phyloP scores from a whole-genome alignment of 2,888 invertebrate genomes.

The Heliconius cydno region DNA sequence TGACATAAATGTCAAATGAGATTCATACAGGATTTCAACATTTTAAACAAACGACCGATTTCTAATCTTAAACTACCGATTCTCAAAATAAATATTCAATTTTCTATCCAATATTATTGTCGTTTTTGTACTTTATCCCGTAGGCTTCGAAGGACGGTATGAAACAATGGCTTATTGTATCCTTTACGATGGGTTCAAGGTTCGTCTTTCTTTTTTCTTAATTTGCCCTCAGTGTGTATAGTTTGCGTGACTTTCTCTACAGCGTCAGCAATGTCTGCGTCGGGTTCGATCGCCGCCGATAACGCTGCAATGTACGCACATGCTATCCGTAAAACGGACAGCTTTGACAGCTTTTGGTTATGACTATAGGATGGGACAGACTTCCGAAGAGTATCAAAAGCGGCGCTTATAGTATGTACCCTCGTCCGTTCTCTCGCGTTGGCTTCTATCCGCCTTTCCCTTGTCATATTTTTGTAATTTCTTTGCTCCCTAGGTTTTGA shows the following conservation, averaged over 20 bases:
- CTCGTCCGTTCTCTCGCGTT: constrained; percentile 96
- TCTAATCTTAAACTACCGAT: constrained; percentile 42
- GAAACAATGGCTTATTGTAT: constrained; percentile 39
- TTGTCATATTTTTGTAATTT: constrained; percentile 97
- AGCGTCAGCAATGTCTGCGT: constrained; percentile 88
- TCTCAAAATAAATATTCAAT: constrained; percentile 44
- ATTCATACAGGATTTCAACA: constrained; percentile 45
- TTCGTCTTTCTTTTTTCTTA: constrained; percentile 93
- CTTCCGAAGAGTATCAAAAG: constrained; percentile 93
- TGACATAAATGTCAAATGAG: constrained; percentile 49
- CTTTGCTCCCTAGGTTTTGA: constrained; percentile 85
- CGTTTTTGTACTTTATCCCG: constrained; percentile 70
- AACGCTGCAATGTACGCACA: constrained; percentile 96
- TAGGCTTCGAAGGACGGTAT: constrained; percentile 57
- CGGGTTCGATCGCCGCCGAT: constrained; percentile 88
- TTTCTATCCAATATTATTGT: constrained; percentile 66
- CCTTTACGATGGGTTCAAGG: constrained; percentile 59
- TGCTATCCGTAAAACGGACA: constrained; percentile 95
- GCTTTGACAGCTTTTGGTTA: constrained; percentile 95
- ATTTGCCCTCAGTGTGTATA: constrained; percentile 95
- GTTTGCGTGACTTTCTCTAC: constrained; percentile 95
- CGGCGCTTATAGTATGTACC: constrained; percentile 97
- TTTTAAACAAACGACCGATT: constrained; percentile 23
- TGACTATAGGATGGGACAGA: constrained; percentile 96
- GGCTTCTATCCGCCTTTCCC: constrained; percentile 95